These are phyloP conservation scores for Lanistes nyassanus DNA, from an alignment of 1,140 invertebrate species.

Conservation along the genomic window DNA sequence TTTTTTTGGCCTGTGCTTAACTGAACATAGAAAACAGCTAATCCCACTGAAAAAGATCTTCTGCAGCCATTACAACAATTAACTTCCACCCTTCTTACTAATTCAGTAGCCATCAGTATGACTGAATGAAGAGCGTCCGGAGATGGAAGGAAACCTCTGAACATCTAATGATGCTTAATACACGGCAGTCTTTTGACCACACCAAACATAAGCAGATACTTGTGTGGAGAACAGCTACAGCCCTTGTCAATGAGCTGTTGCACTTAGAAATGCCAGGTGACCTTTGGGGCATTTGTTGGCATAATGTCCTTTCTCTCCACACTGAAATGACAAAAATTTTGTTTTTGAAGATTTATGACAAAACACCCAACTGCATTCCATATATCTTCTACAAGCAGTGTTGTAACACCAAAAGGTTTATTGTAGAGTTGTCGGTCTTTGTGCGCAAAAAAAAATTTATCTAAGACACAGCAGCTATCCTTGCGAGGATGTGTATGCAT, in stretches of 20 bases:
- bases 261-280: constrained; percentile 91
- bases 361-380: too few relatives aligned
- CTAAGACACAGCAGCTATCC: too few relatives aligned
- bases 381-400: too few relatives aligned
- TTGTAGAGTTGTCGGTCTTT: too few relatives aligned
- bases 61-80: too few relatives aligned
- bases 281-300: constrained; percentile 98
- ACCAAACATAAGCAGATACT: background rate
- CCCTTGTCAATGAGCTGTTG: background rate
- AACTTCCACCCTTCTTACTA: background rate
- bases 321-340: constrained; percentile 72
- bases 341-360: too few relatives aligned
- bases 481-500: too few relatives aligned
- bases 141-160: background rate
- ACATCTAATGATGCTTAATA: background rate
- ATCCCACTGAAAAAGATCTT: too few relatives aligned
- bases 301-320: constrained; percentile 98
- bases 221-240: background rate
- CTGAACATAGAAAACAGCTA: too few relatives aligned
- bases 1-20: too few relatives aligned
- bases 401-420: too few relatives aligned
- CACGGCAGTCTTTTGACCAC: background rate
- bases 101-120: background rate
- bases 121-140: background rate
- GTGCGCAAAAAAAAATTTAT: too few relatives aligned